phyloP scores from a whole-genome alignment of 2,797 vertebrate genomes.

The Sebastes minor region DNA sequence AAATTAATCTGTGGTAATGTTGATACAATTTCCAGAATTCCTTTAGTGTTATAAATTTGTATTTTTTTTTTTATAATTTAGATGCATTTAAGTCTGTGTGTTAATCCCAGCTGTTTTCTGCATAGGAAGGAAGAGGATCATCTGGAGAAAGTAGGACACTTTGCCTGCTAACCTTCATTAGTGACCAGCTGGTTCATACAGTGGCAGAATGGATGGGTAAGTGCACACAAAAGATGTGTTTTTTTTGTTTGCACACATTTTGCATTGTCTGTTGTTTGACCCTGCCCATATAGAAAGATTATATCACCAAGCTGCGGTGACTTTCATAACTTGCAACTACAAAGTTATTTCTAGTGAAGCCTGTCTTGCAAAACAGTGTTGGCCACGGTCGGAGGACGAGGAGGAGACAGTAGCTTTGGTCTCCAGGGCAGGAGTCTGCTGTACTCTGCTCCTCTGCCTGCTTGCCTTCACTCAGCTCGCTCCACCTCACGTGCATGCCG shows the following conservation, averaged over 20 bases:
- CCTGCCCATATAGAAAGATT: not conserved
- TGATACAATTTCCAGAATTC: too few relatives aligned
- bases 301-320: not conserved
- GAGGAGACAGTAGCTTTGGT: too few relatives aligned
- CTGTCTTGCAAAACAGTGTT: too few relatives aligned
- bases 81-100: not conserved
- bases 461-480: too few relatives aligned
- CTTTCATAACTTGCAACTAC: not conserved
- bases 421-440: too few relatives aligned
- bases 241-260: not conserved
- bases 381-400: too few relatives aligned
- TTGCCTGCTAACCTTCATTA: not conserved
- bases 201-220: slow-evolving; percentile 62
- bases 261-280: not conserved
- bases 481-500: too few relatives aligned
- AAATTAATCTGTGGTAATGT: not conserved
- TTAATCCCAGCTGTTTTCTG: not conserved
- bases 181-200: not conserved
- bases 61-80: not conserved
- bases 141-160: slow-evolving; percentile 5
- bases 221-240: not conserved
- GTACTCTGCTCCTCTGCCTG: too few relatives aligned
- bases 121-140: slow-evolving; percentile 9
- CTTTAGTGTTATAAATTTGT: not conserved
- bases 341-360: too few relatives aligned